Base-by-base conservation (phyloP, 2,113 vertebrate species). In the Mobula hypostoma region DNA sequence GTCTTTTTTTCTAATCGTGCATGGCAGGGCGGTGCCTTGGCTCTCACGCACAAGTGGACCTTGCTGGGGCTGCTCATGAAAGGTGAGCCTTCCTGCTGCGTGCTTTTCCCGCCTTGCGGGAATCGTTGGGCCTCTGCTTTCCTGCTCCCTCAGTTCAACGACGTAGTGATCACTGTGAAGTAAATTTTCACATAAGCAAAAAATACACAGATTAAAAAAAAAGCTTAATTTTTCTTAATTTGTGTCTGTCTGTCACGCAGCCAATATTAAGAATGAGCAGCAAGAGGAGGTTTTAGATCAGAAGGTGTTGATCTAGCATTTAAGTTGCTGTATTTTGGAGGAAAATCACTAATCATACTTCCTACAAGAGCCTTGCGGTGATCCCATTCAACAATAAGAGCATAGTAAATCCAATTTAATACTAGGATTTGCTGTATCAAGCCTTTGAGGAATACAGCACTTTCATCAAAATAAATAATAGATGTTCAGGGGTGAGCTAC, bases 391-490 rank as follows among this genome's bases (percentile, higher is more conserved):
- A 76, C 40, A 93, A 56, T 74, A 93, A 93, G 24, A 93, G 36
- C 68, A 29, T 56, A 76, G 70, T 72, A 93, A 93, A 93, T 93
- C 91, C 91, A 76, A 93, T 93, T 93, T 93, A 93, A 93, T 56
- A 93, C 36, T 74, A 12, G 40, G 70, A 74, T 93, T 76, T 76
- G 91, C 91, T 93, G 70, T 12, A 74, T 93, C 70, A 74, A 74
- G 40, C 68, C 91, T 93, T 76, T 76, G 70, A 93, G 91, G 70
- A 9, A 93, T 72, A 74, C 70, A 76, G 91, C 36, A 48, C 70
- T 93, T 93, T 72, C 70, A 56, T 27, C 36, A 93, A 56, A 93
- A 93, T 56, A 56, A 93, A 93, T 72, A 29, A 72, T 48, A 68
- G 90, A 93, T 74, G 19, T 93, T 93, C 21, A 72, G 68, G 66